phyloP scores from a whole-genome alignment of 2,888 invertebrate species.

The Amphimallon solstitiale region DNA sequence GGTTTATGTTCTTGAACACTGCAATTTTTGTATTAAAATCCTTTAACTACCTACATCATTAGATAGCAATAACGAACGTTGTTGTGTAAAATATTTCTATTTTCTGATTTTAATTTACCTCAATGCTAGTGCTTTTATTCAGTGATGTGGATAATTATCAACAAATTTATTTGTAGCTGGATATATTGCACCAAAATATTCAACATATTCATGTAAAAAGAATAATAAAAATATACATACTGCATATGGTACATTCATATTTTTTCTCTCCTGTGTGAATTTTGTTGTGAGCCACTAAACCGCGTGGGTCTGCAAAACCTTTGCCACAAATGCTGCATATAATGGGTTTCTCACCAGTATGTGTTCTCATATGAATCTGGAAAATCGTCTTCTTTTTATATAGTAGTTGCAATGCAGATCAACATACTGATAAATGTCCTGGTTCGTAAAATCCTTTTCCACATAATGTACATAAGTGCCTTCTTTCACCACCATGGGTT shows the following conservation, averaged over 20 bases:
- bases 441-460: conserved; percentile 58
- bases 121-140: no score
- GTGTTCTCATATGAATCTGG: conserved; percentile 57
- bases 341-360: conserved; percentile 58
- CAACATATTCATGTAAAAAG: conserved; percentile 2
- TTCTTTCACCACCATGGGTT: conserved; percentile 56
- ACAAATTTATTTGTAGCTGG: no score
- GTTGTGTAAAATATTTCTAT: no score
- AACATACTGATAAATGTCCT: conserved; percentile 55
- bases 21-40: no score
- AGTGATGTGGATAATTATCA: no score
- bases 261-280: conserved; percentile 59
- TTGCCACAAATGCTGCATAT: conserved; percentile 59
- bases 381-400: conserved; percentile 35
- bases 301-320: conserved; percentile 56
- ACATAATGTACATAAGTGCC: conserved; percentile 57
- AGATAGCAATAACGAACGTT: no score
- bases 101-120: no score
- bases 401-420: background rate
- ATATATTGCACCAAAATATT: no score
- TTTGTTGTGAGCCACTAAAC: conserved; percentile 57
- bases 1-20: no score
- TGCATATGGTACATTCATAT: conserved; percentile 57
- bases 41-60: no score
- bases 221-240: conserved; percentile 43